These are phyloP conservation scores for Conger conger DNA, from an alignment of 2,113 vertebrate genomes.

Conservation along the genomic window DNA sequence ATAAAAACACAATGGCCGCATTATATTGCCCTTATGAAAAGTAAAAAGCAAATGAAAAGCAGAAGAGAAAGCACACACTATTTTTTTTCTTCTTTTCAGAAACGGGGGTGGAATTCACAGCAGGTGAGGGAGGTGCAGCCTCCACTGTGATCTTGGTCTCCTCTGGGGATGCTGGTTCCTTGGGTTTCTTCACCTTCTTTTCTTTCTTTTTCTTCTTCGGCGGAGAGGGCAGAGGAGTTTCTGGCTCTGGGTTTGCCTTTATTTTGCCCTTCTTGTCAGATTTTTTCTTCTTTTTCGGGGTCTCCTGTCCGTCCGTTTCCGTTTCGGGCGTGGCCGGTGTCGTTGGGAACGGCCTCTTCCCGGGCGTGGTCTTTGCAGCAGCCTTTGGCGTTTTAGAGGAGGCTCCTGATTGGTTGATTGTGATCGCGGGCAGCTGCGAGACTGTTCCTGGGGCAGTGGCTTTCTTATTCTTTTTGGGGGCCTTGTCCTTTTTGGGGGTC, in stretches of 20 bases:
- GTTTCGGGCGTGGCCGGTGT: neutral
- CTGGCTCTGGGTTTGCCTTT: neutral
- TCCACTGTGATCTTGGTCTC: neutral
- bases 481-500: neutral
- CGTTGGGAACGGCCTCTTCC: slow-evolving; percentile 8
- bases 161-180: no score
- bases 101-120: neutral
- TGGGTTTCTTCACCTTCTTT: neutral
- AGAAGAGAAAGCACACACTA: neutral
- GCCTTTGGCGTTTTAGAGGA: neutral
- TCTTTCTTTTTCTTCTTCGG: slow-evolving; percentile 3
- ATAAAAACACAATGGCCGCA: neutral
- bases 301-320: neutral
- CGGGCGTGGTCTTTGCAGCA: neutral
- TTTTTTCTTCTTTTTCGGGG: slow-evolving; percentile 9
- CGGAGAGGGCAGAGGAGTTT: neutral
- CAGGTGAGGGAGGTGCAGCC: neutral
- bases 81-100: neutral
- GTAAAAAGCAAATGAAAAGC: neutral
- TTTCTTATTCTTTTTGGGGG: neutral
- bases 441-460: neutral
- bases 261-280: neutral
- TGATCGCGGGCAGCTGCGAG: neutral
- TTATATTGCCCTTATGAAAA: neutral
- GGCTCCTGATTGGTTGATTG: neutral